Conservation (phyloP, 1,140 invertebrate genomes). For the Drosophila jambulina region DNA sequence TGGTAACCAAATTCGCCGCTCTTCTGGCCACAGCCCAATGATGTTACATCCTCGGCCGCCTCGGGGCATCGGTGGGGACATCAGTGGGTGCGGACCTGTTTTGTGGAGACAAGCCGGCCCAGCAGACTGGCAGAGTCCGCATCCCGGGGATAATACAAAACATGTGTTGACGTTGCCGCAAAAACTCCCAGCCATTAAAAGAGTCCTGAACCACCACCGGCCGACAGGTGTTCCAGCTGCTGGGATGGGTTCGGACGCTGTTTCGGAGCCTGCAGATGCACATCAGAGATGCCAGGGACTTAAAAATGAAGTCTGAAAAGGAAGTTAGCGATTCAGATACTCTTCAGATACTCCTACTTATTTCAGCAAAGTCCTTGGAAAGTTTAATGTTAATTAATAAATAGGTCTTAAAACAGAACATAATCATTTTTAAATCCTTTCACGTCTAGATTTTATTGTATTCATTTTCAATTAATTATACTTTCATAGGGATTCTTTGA, state of each 20-base stretch:
- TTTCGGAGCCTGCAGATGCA: constrained; percentile 15
- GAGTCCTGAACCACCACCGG: constrained; percentile 16
- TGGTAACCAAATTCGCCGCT: constrained; percentile 40
- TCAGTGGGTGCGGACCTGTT: constrained; percentile 14
- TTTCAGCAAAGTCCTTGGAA: too few species aligned
- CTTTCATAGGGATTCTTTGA: background rate
- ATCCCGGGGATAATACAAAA: constrained; percentile 56
- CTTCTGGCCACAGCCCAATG: constrained; percentile 35
- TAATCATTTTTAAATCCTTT: too few species aligned
- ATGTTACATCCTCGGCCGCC: constrained; percentile 32
- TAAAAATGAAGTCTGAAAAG: background rate
- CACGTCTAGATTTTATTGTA: background rate
- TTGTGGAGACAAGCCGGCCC: constrained; percentile 8
- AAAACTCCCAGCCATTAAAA: constrained; percentile 42
- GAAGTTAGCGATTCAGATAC: background rate
- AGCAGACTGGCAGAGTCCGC: constrained; percentile 25
- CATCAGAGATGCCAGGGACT: constrained; percentile 25
- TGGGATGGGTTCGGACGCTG: constrained; percentile 18
- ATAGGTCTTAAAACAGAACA: background rate
- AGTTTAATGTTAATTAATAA: background rate
- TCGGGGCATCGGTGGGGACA: constrained; percentile 23
- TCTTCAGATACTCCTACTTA: background rate
- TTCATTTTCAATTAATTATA: background rate
- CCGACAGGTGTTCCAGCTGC: constrained; percentile 42
- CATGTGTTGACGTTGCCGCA: constrained; percentile 75